Percentiles rank a stretch among this genome's conserved stretches.
phyloP scores from a whole-genome alignment of 53 echinoderm and acorn worm genomes.

The Paracentrotus lividus region DNA sequence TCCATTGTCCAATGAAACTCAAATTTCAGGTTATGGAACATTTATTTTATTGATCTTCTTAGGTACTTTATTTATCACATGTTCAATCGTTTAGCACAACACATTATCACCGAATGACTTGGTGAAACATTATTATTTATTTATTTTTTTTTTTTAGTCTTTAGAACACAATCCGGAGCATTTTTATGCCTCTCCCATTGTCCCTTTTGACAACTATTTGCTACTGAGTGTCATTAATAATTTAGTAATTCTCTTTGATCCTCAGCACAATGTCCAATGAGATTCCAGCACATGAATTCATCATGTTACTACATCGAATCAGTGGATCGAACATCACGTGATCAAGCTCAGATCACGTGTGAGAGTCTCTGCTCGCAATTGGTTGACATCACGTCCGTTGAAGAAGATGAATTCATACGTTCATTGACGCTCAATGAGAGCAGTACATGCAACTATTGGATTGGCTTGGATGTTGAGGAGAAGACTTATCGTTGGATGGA shows the following conservation, averaged over 20 bases:
- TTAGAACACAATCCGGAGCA: no score
- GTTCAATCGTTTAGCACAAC: no score
- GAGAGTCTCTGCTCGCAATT: neutral
- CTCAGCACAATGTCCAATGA: neutral
- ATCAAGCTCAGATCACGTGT: neutral
- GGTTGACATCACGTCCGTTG: neutral
- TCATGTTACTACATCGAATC: conserved; percentile 10
- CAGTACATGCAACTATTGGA: neutral
- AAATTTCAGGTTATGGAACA: no score
- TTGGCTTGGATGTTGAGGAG: neutral
- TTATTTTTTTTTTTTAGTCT: no score
- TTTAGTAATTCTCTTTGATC: neutral
- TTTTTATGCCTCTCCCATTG: no score
- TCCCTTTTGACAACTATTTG: no score
- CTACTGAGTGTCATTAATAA: no score
- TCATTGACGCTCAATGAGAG: neutral
- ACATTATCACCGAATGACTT: no score
- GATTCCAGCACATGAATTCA: neutral
- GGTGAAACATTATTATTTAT: no score
- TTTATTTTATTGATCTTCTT: no score
- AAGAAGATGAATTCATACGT: conserved; percentile 20
- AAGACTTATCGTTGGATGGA: neutral
- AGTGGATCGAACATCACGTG: neutral
- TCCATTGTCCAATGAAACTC: no score
- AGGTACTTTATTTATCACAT: no score